These are phyloP conservation scores for Penaeus japonicus DNA, from an alignment of 1,140 invertebrate genomes.

Conservation along the genomic window DNA sequence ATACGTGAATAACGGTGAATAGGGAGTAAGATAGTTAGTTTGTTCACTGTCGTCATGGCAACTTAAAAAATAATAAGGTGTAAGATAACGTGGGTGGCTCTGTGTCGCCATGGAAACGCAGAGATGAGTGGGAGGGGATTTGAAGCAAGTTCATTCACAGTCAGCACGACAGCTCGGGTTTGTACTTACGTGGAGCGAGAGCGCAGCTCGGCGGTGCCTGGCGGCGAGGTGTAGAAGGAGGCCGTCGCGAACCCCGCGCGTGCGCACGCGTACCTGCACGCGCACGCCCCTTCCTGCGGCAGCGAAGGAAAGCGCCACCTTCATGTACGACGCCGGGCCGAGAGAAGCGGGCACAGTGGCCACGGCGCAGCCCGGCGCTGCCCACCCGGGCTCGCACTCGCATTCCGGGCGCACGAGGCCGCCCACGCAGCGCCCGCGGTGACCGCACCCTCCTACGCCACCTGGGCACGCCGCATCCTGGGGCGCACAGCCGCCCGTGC, in stretches of 20 bases:
- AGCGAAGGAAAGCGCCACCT: conserved; percentile 32
- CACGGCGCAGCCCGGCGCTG: not conserved
- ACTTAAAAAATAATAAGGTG: too few species aligned
- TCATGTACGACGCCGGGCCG: conserved; percentile 14
- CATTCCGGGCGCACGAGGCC: conserved; percentile 17
- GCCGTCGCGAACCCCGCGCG: not conserved
- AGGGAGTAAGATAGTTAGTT: too few species aligned
- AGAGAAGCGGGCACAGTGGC: not conserved
- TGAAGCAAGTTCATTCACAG: too few species aligned
- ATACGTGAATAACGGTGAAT: too few species aligned
- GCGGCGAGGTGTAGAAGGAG: conserved; percentile 14
- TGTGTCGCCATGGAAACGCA: too few species aligned
- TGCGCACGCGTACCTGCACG: conserved; percentile 20
- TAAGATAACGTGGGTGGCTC: too few species aligned
- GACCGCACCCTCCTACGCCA: not conserved
- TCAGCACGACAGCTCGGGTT: too few species aligned
- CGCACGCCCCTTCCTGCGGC: not conserved
- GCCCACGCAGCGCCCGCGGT: conserved; percentile 15
- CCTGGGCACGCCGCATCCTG: conserved; percentile 21
- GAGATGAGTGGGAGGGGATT: too few species aligned
- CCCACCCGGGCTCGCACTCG: conserved; percentile 37
- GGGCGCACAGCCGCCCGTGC: not conserved
- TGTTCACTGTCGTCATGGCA: too few species aligned
- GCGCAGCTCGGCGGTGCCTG: not conserved
- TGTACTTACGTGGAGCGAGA: not conserved